Evolutionary conservation across 2,113 vertebrate species (phyloP).

Genomic region (Oreochromis spilurus): DNA sequence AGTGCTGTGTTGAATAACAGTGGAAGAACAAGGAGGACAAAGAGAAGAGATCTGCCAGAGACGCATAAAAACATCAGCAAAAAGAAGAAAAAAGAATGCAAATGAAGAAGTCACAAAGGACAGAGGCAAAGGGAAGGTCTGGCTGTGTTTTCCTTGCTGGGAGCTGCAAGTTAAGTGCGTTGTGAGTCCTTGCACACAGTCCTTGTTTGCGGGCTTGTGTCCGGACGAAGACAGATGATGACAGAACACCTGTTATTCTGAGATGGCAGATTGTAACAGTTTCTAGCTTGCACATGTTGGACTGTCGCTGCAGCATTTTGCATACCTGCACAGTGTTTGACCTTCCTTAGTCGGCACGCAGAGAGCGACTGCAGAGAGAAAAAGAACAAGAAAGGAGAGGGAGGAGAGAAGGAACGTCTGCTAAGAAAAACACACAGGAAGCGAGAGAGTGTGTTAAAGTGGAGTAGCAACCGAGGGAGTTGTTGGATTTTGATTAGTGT

Average conservation of each 20-base stretch:
- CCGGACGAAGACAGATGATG: neutral
- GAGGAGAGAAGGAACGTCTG: slow-evolving; percentile 42
- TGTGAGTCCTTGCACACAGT: neutral
- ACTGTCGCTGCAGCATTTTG: slow-evolving; percentile 44
- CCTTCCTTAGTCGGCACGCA: slow-evolving; percentile 69
- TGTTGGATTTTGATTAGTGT: slow-evolving; percentile 46
- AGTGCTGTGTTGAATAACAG: slow-evolving; percentile 26
- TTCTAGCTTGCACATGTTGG: neutral
- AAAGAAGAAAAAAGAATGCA: neutral
- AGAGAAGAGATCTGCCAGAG: neutral
- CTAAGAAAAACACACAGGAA: neutral
- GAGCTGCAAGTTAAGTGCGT: neutral
- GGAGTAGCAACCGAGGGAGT: slow-evolving; percentile 47
- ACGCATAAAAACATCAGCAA: neutral
- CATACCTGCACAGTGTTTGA: slow-evolving; percentile 53
- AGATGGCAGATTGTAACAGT: slow-evolving; percentile 9
- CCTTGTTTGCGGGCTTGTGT: neutral
- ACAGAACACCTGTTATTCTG: slow-evolving; percentile 42
- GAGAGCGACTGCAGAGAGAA: slow-evolving; percentile 49
- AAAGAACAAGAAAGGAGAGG: slow-evolving; percentile 18
- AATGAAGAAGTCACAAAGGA: neutral
- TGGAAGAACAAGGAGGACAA: slow-evolving; percentile 18
- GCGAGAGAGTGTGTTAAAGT: slow-evolving; percentile 31
- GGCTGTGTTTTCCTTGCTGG: neutral
- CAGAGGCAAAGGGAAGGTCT: neutral